phyloP scores from a whole-genome alignment of 2,113 vertebrate species.

The Syngnathus scovelli region DNA sequence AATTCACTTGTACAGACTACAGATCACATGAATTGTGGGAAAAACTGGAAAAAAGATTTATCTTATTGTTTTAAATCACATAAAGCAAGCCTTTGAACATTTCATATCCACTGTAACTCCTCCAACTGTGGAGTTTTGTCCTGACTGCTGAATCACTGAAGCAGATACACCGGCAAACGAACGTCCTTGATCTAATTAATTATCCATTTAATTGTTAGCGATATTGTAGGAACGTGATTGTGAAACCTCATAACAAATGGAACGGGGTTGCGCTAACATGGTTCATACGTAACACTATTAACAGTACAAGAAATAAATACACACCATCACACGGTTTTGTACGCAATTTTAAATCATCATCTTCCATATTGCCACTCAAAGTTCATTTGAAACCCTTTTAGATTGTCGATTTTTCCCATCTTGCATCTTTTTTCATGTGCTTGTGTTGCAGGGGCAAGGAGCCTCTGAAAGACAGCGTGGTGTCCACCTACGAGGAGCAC shows the following conservation, averaged over 20 bases:
- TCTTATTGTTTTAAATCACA: not conserved
- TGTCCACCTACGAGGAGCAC: slow-evolving; percentile 95
- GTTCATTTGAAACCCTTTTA: not conserved
- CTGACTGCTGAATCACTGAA: not conserved
- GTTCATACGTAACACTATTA: not conserved
- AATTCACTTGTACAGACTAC: no score
- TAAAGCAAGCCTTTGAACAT: not conserved
- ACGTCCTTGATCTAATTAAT: not conserved
- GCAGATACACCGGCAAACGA: not conserved
- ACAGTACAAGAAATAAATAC: no score
- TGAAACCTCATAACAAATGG: not conserved
- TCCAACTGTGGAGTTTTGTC: not conserved
- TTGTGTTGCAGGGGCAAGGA: slow-evolving; percentile 76
- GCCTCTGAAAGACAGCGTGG: slow-evolving; percentile 90
- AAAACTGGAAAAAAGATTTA: no score
- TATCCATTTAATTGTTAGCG: not conserved
- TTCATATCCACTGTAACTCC: no score
- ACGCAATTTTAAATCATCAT: no score
- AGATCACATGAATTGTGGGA: no score
- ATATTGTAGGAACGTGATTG: not conserved
- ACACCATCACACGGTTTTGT: no score
- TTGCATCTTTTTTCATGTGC: not conserved
- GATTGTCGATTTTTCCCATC: not conserved
- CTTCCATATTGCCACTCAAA: not conserved
- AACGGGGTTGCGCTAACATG: not conserved